Evolutionary conservation across 1,140 invertebrate species (phyloP), one percentile per base, ranked within the genome.

Genomic region (Belonocnema kinseyi): DNA sequence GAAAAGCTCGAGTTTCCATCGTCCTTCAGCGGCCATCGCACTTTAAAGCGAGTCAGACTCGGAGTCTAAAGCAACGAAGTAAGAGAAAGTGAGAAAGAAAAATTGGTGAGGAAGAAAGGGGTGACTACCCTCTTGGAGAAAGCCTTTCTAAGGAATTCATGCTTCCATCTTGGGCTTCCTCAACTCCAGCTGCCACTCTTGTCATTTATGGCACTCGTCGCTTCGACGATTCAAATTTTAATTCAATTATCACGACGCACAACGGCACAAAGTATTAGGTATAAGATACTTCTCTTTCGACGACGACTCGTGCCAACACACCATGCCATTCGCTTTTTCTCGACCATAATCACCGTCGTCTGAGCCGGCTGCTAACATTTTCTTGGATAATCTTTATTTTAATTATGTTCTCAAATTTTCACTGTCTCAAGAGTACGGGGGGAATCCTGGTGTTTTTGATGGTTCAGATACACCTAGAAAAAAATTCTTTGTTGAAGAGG

Each of bases 1-100:
- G 82, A 82, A 82, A 76, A 76, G 79, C 80, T 82, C 80, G 74
- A 84, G 82, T 82, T 83, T 79, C 80, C 75, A 79, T 77, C 77
- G 73, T 80, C 80, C 82, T 84, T 82, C 80, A 84, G 78, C 82
- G 80, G 82, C 81, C 80, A 82, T 79, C 82, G 82, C 82, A 84
- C 80, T 84, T 82, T 84, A 82, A 80, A 79, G 80, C 75, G 72
- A 80, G 58, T 75, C 74, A 46, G 76, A 74, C 77, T 79, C n/a
- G 40, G 10, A 80, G 77, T 80, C 77, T 77, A 75, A 76, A 58
- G 73, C 80, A 77, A 75, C 16, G 7, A 17, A 61, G 21, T 8
- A 76, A 11, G 40, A 46, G 10, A 1, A 8, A 46, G 40, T 11
- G 7, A 46, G 40, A 46, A 8, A 10, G 40, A 46, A 8, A 72